Evolutionary conservation across 2,888 invertebrate species (phyloP).

Genomic region (Acleris literana): DNA sequence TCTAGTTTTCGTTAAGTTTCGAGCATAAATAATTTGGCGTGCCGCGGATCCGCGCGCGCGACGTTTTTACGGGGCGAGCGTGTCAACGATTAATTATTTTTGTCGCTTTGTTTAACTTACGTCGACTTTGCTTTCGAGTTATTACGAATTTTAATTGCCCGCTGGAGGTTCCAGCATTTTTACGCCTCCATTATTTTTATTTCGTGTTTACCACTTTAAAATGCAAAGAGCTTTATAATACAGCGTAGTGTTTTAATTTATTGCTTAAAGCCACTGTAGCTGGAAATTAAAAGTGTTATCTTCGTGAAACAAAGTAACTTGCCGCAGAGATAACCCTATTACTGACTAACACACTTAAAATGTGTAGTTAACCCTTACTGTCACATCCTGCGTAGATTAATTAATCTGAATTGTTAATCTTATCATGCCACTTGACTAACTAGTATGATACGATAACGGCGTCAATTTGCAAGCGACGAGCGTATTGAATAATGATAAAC

Average conservation of each 20-base stretch:
- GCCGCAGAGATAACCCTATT: constrained; percentile 6
- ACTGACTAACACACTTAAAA: constrained; percentile 18
- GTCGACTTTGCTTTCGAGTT: constrained; percentile 72
- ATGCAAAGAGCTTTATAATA: constrained; percentile 35
- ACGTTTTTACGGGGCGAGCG: constrained; percentile 55
- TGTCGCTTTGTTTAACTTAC: constrained; percentile 74
- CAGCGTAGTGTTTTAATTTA: constrained; percentile 30
- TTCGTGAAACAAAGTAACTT: background rate
- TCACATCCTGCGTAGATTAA: constrained; percentile 32
- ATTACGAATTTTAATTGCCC: constrained; percentile 76
- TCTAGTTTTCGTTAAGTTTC: constrained; percentile 68
- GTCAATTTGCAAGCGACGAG: constrained; percentile 25
- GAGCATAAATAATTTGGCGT: constrained; percentile 56
- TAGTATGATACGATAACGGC: constrained; percentile 28
- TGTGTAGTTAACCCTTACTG: constrained; percentile 29
- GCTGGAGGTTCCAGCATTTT: constrained; percentile 56
- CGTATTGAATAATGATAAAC: background rate
- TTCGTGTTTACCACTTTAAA: constrained; percentile 38
- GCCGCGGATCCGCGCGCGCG: constrained; percentile 46
- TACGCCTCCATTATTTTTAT: constrained; percentile 50
- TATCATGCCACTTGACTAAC: constrained; percentile 33
- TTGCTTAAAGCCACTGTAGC: constrained; percentile 17
- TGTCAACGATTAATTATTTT: constrained; percentile 74
- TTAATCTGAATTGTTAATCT: constrained; percentile 37
- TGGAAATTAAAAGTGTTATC: constrained; percentile 13